Evolutionary conservation across 2,888 invertebrate species (phyloP).

Genomic region (Lucinisca nassula): DNA sequence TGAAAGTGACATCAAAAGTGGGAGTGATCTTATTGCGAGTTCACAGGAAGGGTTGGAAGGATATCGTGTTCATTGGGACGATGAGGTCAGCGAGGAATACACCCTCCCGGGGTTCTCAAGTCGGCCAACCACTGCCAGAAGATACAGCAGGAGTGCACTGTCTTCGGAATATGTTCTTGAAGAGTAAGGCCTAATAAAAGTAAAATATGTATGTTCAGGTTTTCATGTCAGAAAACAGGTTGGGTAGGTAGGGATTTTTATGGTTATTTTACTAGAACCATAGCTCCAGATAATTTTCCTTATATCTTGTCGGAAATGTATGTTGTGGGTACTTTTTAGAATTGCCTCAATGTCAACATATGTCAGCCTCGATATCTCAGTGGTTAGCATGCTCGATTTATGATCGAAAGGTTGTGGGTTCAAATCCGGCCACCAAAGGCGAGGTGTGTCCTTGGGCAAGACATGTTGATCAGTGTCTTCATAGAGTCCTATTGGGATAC

Average conservation of each 20-base stretch:
- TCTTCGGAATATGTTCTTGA: background rate
- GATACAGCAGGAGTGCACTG: background rate
- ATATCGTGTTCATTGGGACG: constrained; percentile 34
- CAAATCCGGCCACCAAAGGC: no score
- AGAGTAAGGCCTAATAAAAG: constrained; percentile 13
- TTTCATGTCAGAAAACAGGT: no score
- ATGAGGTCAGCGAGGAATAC: constrained; percentile 21
- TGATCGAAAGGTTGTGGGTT: no score
- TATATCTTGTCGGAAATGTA: no score
- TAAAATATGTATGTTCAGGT: no score
- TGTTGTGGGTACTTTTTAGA: background rate
- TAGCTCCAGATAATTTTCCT: no score
- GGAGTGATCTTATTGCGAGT: background rate
- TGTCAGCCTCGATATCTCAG: no score
- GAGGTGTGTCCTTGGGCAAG: no score
- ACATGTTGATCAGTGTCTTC: no score
- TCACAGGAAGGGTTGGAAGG: background rate
- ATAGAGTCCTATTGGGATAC: no score
- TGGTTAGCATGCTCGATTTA: no score
- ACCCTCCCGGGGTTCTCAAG: background rate
- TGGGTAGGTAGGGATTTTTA: no score
- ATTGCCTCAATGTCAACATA: background rate
- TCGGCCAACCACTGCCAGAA: background rate
- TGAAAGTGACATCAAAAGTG: background rate
- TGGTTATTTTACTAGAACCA: background rate